These are phyloP conservation scores for Plemyria rubiginata DNA, from an alignment of 2,888 invertebrate species.

Conservation along the genomic window DNA sequence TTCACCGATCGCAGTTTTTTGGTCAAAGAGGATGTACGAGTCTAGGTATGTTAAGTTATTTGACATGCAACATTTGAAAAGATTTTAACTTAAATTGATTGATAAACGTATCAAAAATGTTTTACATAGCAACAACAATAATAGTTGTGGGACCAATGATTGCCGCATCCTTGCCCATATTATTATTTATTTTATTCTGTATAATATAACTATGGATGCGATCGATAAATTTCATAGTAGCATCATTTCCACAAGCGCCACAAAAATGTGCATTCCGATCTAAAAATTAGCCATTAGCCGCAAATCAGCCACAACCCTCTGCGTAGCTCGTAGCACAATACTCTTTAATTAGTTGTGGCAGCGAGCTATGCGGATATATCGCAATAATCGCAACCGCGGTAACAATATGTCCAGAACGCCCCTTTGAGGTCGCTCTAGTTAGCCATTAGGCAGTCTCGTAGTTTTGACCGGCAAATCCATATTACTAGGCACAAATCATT, in stretches of 20 bases:
- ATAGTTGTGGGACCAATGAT: too few species aligned
- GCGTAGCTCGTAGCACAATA: constrained; percentile 31
- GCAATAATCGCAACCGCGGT: constrained; percentile 51
- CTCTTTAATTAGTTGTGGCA: constrained; percentile 52
- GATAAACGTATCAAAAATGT: too few species aligned
- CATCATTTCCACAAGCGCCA: background rate
- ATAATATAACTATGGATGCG: too few species aligned
- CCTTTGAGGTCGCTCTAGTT: constrained; percentile 73
- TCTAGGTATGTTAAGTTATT: background rate
- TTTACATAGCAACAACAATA: too few species aligned
- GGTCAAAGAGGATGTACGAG: constrained; percentile 10
- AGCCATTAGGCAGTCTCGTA: background rate
- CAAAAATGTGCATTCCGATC: constrained; percentile 11
- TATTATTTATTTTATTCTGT: too few species aligned
- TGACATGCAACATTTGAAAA: too few species aligned
- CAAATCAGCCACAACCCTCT: constrained; percentile 26
- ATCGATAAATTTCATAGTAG: too few species aligned
- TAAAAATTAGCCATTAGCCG: constrained; percentile 13
- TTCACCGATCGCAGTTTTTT: constrained; percentile 24
- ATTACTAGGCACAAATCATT: background rate
- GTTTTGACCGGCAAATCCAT: background rate
- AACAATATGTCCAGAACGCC: constrained; percentile 44
- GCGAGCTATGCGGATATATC: constrained; percentile 76
- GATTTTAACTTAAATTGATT: too few species aligned
- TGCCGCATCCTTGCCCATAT: too few species aligned